Evolutionary conservation across 2,797 vertebrate genomes (phyloP).

Genomic region (Rhinella marina): DNA sequence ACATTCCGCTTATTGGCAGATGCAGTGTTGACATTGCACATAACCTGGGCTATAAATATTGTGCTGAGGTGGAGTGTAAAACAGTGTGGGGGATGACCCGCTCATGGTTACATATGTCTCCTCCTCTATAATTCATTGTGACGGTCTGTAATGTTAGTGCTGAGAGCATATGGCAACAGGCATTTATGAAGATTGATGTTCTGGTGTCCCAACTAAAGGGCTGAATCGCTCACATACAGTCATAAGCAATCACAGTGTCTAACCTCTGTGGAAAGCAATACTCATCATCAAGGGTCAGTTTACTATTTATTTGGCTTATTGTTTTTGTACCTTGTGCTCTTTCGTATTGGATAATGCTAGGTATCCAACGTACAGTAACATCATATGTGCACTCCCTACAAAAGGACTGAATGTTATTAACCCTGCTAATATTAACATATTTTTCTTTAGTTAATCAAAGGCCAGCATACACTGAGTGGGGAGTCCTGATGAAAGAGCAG

Average conservation of each 20-base stretch:
- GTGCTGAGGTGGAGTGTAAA: background rate
- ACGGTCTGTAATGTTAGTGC: constrained; percentile 45
- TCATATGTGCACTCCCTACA: background rate
- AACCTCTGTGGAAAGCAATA: background rate
- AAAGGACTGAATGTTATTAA: background rate
- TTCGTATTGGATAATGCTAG: background rate
- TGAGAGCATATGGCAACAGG: constrained; percentile 37
- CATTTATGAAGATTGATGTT: constrained; percentile 46
- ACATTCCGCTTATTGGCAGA: constrained; percentile 44
- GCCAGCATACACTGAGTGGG: background rate
- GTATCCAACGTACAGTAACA: background rate
- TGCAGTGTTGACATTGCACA: constrained; percentile 43
- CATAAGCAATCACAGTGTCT: background rate
- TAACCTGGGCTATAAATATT: constrained; percentile 51
- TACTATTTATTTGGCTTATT: background rate
- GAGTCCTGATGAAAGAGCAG: background rate
- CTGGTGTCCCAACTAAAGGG: constrained; percentile 16
- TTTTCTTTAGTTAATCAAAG: background rate
- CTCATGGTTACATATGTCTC: constrained; percentile 27
- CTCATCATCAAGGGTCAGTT: background rate
- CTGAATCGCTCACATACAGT: constrained; percentile 18
- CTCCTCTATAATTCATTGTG: constrained; percentile 38
- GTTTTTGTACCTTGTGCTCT: background rate
- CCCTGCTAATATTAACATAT: background rate
- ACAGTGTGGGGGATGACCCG: constrained; percentile 23